Base-by-base conservation (phyloP, 2,797 vertebrate species). In the Acrossocheilus fasciatus region DNA sequence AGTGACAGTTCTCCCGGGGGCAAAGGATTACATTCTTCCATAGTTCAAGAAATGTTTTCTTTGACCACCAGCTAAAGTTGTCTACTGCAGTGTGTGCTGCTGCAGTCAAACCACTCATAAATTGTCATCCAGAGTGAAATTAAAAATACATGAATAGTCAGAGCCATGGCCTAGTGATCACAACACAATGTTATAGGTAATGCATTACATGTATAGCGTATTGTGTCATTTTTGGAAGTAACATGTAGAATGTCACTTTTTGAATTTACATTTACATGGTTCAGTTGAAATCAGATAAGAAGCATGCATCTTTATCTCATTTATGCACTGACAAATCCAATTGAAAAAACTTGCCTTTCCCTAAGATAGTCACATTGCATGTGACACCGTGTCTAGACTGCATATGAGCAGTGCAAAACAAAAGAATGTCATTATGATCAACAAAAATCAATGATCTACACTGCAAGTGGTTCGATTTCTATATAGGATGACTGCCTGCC, bases 1-100 rank as follows among this genome's bases (percentile, higher is more conserved):
- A 52, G 30, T 77, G 79, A 45, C 30, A 34, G 30, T 82, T 77
- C 72, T 57, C 30, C 78, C 62, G 45, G 62, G 23, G 81, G 59
- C 45, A 85, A 82, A 82, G 64, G 79, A 85, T 82, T 77, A 82
- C 34, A 77, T 77, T 85, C 30, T 45, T 70, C 70, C 30, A 77
- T 34, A 54, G 79, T 57, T 82, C 15, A 64, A 82, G 80, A 64
- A 84, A 69, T 82, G 81, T 78, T 17, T 54, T 70, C 76, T 82
- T 78, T 41, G 87, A 85, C 59, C 43, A 79, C 43, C 83, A 78
- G 64, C 73, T 66, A 64, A 68, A 81, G 36, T 34, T 77, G 20
- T 50, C 54, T 39, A 79, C 39, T 78, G 64, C 68, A 50, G 59
- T 73, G 34, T 73, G 26, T 43, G 52, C 66, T 78, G 3, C 50